These are phyloP conservation scores for Cecidostiba fungosa DNA, from an alignment of 2,888 invertebrate species.

Conservation along the genomic window DNA sequence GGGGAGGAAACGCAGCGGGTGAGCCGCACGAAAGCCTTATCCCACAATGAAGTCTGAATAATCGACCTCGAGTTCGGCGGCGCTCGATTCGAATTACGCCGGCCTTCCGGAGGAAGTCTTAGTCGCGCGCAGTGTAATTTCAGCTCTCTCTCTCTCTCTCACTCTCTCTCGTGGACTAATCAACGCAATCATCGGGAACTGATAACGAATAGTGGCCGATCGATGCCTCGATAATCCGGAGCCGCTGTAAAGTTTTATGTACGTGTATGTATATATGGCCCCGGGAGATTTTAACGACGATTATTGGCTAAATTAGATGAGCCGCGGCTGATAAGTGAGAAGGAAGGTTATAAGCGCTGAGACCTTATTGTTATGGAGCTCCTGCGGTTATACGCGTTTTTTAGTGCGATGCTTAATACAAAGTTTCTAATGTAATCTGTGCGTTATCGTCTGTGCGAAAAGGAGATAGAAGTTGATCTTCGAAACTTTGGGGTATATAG, in stretches of 20 bases:
- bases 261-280: neutral
- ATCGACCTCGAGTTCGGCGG: conserved; percentile 11
- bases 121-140: conserved; percentile 15
- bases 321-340: neutral
- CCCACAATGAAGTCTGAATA: conserved; percentile 11
- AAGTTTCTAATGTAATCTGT: neutral
- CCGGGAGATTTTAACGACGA: conserved; percentile 2
- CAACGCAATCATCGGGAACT: conserved; percentile 27
- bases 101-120: conserved; percentile 29
- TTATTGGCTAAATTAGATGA: conserved; percentile 19
- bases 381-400: neutral
- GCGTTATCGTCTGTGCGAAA: neutral
- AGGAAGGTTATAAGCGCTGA: neutral
- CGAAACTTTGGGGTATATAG: neutral
- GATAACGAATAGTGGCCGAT: conserved; percentile 32
- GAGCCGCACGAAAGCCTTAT: conserved; percentile 30
- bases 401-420: neutral
- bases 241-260: neutral
- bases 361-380: neutral
- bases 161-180: neutral
- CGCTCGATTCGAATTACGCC: conserved; percentile 28
- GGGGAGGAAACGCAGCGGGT: conserved; percentile 9
- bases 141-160: neutral
- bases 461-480: neutral
- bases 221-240: conserved; percentile 18